Percentiles rank a stretch among this genome's conserved stretches.
These are phyloP conservation scores for Dermolepida albohirtum DNA, from an alignment of 2,888 invertebrate species.

Conservation along the genomic window DNA sequence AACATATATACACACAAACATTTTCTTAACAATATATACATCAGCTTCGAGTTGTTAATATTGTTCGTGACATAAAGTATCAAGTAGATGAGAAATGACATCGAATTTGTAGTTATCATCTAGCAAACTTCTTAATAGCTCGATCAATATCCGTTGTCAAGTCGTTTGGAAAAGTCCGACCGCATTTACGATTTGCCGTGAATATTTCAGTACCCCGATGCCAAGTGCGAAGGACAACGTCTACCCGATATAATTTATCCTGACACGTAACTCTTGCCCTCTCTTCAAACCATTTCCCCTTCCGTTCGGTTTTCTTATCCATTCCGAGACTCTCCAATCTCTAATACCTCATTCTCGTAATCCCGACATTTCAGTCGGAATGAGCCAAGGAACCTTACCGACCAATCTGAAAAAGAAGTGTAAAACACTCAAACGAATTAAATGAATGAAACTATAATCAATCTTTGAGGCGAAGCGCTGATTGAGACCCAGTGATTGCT, in stretches of 20 bases:
- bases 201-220: slow-evolving; percentile 8
- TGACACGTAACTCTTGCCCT: slow-evolving; percentile 18
- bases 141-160: slow-evolving; percentile 4
- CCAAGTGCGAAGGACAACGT: slow-evolving; percentile 3
- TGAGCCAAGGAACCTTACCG: slow-evolving; percentile 17
- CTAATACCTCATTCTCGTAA: slow-evolving; percentile 35
- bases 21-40: no score
- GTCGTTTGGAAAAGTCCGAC: background rate
- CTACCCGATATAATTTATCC: slow-evolving; percentile 14
- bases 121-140: background rate
- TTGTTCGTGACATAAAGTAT: no score
- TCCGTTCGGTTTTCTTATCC: slow-evolving; percentile 2
- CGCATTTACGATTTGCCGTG: slow-evolving; percentile 8
- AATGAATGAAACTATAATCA: slow-evolving; percentile 45
- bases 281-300: slow-evolving; percentile 6
- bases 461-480: slow-evolving; percentile 39
- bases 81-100: no score
- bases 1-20: no score
- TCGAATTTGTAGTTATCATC: no score
- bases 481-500: slow-evolving; percentile 36
- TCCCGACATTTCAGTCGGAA: slow-evolving; percentile 19
- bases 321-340: slow-evolving; percentile 3
- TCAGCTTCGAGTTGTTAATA: no score
- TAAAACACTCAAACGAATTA: slow-evolving; percentile 45
- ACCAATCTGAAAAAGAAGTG: slow-evolving; percentile 41